These are phyloP conservation scores for Porites rus DNA, from an alignment of 92 coral and sea anemone genomes.

Conservation along the genomic window DNA sequence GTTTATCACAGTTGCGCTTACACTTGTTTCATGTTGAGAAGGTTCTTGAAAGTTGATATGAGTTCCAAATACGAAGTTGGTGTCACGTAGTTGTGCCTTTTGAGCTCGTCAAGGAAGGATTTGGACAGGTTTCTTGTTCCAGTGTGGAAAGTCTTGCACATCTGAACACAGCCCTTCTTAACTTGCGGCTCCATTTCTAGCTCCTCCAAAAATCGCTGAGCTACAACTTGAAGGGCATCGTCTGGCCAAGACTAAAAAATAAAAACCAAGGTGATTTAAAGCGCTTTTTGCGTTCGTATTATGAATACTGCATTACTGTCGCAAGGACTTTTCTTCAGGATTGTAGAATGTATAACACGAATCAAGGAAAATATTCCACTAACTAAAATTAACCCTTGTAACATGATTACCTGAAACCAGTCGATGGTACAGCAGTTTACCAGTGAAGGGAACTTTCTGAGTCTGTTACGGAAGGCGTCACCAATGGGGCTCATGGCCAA, in stretches of 20 bases:
- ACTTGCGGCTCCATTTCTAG: slow-evolving; percentile 86
- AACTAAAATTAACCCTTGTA: no score
- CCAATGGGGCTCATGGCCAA: slow-evolving; percentile 99
- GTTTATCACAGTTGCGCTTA: slow-evolving; percentile 36
- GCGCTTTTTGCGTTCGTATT: no score
- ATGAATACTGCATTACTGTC: no score
- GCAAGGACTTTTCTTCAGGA: no score
- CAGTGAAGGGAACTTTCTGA: slow-evolving; percentile 97
- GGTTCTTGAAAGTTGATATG: slow-evolving; percentile 93
- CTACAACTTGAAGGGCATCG: slow-evolving; percentile 97
- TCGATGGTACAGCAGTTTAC: slow-evolving; percentile 99
- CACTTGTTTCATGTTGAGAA: slow-evolving; percentile 97
- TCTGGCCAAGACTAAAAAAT: slow-evolving; percentile 93
- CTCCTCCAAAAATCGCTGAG: slow-evolving; percentile 95
- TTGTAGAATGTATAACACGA: no score
- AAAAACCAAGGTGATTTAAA: not conserved
- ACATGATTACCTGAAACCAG: slow-evolving; percentile 93
- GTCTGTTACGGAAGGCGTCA: slow-evolving; percentile 96
- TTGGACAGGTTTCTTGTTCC: slow-evolving; percentile 89
- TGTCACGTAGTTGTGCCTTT: slow-evolving; percentile 99
- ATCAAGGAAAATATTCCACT: no score
- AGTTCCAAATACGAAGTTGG: slow-evolving; percentile 98
- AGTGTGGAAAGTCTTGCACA: slow-evolving; percentile 97
- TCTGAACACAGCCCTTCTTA: slow-evolving; percentile 88
- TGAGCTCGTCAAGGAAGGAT: slow-evolving; percentile 86